phyloP scores from a whole-genome alignment of 2,888 invertebrate species.

The Quadriops clusia region DNA sequence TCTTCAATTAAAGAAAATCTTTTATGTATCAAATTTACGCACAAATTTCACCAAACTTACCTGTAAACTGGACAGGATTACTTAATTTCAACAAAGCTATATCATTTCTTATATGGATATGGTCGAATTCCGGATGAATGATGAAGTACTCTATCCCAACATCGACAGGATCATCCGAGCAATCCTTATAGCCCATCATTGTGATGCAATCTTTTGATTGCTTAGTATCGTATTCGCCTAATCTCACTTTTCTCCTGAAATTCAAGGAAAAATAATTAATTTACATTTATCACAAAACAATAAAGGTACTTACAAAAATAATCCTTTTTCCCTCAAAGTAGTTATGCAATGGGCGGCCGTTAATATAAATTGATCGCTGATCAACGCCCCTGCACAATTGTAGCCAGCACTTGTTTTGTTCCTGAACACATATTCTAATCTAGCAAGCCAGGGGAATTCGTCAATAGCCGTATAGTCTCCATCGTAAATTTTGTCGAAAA shows the following conservation, averaged over 20 bases:
- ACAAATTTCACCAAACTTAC: no score
- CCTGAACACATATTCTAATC: constrained; percentile 41
- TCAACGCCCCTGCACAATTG: constrained; percentile 41
- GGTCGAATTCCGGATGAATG: constrained; percentile 28
- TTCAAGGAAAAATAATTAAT: no score
- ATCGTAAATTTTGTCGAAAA: constrained; percentile 31
- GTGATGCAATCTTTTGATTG: constrained; percentile 35
- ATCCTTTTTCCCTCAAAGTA: no score
- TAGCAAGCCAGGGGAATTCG: constrained; percentile 44
- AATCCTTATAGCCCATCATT: constrained; percentile 23
- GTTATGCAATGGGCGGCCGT: constrained; percentile 48
- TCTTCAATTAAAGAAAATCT: constrained; percentile 21
- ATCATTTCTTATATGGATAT: constrained; percentile 19
- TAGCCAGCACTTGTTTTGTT: constrained; percentile 23
- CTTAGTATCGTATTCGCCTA: constrained; percentile 40
- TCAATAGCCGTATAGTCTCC: constrained; percentile 37
- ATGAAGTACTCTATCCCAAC: constrained; percentile 32
- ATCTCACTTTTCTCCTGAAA: constrained; percentile 26
- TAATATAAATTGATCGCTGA: constrained; percentile 40
- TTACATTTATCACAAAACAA: no score
- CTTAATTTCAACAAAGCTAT: constrained; percentile 40
- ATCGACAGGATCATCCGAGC: constrained; percentile 29
- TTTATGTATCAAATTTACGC: no score
- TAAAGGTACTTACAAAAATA: no score
- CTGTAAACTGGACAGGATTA: constrained; percentile 33